Evolutionary conservation across 2,113 vertebrate species (phyloP).

Genomic region (Camarhynchus parvulus): DNA sequence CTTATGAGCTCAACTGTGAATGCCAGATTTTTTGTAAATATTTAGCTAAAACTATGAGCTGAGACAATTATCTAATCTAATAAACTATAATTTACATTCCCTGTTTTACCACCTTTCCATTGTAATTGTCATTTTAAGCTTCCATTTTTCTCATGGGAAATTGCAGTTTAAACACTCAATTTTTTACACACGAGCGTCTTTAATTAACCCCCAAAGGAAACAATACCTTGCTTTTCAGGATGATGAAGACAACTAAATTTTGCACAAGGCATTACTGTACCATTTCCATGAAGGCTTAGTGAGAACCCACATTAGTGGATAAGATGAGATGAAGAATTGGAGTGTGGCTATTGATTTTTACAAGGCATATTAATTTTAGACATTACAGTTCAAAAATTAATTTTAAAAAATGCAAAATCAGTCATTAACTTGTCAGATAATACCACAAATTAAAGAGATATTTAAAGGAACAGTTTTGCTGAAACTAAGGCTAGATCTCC

Average conservation of each 20-base stretch:
- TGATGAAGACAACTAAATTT: neutral
- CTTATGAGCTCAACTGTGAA: neutral
- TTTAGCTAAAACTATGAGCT: neutral
- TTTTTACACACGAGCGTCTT: neutral
- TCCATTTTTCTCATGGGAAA: neutral
- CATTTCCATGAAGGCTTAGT: neutral
- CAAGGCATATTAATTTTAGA: neutral
- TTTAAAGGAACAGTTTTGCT: neutral
- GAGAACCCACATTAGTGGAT: neutral
- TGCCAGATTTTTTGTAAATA: neutral
- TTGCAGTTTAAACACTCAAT: neutral
- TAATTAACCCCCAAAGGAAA: neutral
- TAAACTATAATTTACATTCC: neutral
- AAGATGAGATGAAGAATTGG: neutral
- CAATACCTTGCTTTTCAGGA: neutral
- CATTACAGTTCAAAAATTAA: neutral
- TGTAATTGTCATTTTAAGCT: neutral
- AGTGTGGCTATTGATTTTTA: neutral
- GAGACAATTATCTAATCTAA: constrained; percentile 4
- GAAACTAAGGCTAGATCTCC: neutral
- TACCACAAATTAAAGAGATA: neutral
- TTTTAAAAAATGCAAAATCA: neutral
- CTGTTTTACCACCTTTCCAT: neutral
- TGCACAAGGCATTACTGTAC: neutral
- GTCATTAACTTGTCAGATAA: neutral